phyloP scores from a whole-genome alignment of 2,888 invertebrate species.

The Ditula angustiorana region DNA sequence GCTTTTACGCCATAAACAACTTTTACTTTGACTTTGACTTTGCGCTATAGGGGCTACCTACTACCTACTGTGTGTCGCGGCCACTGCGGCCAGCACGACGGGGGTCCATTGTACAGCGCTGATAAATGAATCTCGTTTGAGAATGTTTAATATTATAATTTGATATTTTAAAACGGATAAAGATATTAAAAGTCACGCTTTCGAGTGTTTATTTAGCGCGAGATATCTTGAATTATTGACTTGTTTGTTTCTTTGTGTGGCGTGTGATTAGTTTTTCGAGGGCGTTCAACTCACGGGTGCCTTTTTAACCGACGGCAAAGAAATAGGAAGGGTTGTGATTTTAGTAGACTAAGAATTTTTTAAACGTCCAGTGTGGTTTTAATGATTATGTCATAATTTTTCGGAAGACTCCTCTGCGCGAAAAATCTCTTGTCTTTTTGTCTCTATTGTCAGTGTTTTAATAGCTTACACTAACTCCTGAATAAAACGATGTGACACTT shows the following conservation, averaged over 20 bases:
- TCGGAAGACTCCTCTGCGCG: no score
- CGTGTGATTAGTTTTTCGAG: slow-evolving; percentile 51
- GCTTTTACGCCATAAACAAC: no score
- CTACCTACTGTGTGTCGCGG: neutral
- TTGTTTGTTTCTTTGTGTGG: slow-evolving; percentile 54
- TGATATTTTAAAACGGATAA: slow-evolving; percentile 84
- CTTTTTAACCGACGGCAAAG: neutral
- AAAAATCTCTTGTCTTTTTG: no score
- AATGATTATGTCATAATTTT: no score
- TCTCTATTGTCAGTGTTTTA: no score
- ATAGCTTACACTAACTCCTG: no score
- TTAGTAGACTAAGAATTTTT: neutral
- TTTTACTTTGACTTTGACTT: no score
- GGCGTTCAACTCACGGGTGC: slow-evolving; percentile 42
- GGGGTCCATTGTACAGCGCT: slow-evolving; percentile 73
- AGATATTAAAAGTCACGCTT: slow-evolving; percentile 84
- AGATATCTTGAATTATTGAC: slow-evolving; percentile 71
- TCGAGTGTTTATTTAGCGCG: slow-evolving; percentile 81
- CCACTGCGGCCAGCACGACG: slow-evolving; percentile 54
- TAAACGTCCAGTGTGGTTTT: no score
- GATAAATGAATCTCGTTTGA: slow-evolving; percentile 77
- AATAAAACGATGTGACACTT: no score
- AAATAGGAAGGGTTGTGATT: neutral
- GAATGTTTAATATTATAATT: slow-evolving; percentile 84
- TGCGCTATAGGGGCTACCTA: no score